Conservation (phyloP, 2,113 vertebrate species). For the Syngnathus typhle region DNA sequence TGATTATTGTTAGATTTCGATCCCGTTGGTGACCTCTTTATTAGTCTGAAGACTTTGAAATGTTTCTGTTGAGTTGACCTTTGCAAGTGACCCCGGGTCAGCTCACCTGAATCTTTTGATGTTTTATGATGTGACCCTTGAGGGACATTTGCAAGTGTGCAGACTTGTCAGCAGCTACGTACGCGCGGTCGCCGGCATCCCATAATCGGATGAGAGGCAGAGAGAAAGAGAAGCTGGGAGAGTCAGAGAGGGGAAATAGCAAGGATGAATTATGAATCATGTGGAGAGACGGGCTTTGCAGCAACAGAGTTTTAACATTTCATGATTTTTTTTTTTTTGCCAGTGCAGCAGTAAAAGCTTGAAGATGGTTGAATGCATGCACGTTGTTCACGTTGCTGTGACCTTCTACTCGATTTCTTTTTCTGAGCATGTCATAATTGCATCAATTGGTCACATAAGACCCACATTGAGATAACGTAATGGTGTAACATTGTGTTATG, state of each 20-base stretch:
- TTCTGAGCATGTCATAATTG: neutral
- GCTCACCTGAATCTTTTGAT: slow-evolving; percentile 25
- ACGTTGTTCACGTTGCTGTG: slow-evolving; percentile 35
- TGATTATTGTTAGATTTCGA: neutral
- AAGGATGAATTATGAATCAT: slow-evolving; percentile 65
- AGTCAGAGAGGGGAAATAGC: slow-evolving; percentile 23
- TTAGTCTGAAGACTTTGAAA: slow-evolving; percentile 17
- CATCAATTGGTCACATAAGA: neutral
- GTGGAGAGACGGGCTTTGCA: slow-evolving; percentile 63
- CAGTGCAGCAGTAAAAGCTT: slow-evolving; percentile 55
- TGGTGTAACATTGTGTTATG: slow-evolving; percentile 12
- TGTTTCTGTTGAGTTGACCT: slow-evolving; percentile 16
- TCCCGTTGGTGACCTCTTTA: slow-evolving; percentile 11
- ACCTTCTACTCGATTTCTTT: slow-evolving; percentile 3
- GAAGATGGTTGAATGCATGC: slow-evolving; percentile 51
- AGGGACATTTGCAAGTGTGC: slow-evolving; percentile 10
- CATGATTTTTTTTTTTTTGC: slow-evolving; percentile 51
- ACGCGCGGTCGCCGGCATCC: slow-evolving; percentile 22
- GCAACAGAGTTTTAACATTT: slow-evolving; percentile 76
- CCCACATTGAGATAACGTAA: no score
- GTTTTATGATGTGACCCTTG: slow-evolving; percentile 22
- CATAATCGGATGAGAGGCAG: slow-evolving; percentile 30
- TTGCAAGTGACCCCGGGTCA: slow-evolving; percentile 1
- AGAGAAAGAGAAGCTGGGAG: neutral
- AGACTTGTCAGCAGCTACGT: slow-evolving; percentile 19